These are phyloP conservation scores for Eunapius fragilis DNA, from an alignment of 37 sponge, comb jelly and placozoan genomes.

Conservation along the genomic window DNA sequence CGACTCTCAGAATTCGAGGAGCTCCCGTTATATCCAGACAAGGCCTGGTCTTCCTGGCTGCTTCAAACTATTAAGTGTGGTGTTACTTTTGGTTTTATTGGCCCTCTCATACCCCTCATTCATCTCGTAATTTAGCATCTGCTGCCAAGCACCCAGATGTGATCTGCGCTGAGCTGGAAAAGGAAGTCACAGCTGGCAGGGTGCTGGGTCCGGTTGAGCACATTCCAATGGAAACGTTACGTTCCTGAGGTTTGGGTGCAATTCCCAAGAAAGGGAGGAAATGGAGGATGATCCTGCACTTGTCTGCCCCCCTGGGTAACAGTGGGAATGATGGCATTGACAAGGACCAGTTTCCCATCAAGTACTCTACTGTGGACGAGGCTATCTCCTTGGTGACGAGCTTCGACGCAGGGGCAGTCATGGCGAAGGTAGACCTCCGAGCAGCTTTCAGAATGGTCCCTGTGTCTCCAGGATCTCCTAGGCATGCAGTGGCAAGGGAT, in stretches of 20 bases:
- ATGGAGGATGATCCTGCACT: conserved; percentile 43
- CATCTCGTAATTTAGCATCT: not conserved
- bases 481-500: conserved; percentile 31
- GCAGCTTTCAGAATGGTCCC: conserved; percentile 39
- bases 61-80: not conserved
- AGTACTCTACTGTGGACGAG: conserved; percentile 29
- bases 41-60: not conserved
- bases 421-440: conserved; percentile 46
- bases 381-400: conserved; percentile 5
- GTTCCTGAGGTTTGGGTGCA: conserved; percentile 18
- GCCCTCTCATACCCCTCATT: not conserved
- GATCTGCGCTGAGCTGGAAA: not conserved
- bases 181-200: conserved; percentile 5
- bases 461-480: conserved; percentile 34
- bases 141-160: conserved; percentile 16
- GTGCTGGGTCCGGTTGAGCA: conserved; percentile 19
- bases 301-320: conserved; percentile 23
- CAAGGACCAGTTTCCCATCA: conserved; percentile 6
- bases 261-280: conserved; percentile 42
- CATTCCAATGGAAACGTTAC: conserved; percentile 1
- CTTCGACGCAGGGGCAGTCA: conserved; percentile 11
- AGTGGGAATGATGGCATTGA: conserved; percentile 46
- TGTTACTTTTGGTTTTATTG: conserved; percentile 12
- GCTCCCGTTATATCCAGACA: conserved; percentile 9
- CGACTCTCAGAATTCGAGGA: conserved; percentile 23